These are phyloP conservation scores for Patella caerulea DNA, from an alignment of 2,888 invertebrate genomes.

Conservation along the genomic window DNA sequence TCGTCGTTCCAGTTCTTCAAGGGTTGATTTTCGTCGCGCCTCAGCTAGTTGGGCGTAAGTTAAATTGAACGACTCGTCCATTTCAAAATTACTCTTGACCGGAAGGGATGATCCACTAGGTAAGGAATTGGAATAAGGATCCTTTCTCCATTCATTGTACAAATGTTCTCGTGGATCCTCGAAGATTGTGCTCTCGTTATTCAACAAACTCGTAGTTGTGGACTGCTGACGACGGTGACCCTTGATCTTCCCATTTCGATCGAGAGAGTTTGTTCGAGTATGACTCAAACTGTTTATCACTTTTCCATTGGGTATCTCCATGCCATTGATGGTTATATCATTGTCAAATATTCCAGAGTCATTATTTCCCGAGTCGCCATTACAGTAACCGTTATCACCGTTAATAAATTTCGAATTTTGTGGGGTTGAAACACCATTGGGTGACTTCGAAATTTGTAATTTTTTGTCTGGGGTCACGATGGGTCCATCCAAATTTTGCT, in stretches of 20 bases:
- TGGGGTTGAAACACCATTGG: conserved; percentile 17
- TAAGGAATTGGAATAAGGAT: conserved; percentile 48
- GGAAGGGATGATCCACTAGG: conserved; percentile 55
- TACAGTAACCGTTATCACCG: not conserved
- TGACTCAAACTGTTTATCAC: not conserved
- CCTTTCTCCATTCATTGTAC: conserved; percentile 36
- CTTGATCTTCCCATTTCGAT: not conserved
- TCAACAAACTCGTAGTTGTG: conserved; percentile 40
- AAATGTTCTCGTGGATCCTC: conserved; percentile 59
- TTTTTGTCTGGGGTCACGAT: not conserved
- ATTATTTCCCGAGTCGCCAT: not conserved
- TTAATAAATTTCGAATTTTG: not conserved
- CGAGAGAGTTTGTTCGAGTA: conserved; percentile 4
- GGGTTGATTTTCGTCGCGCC: conserved; percentile 52
- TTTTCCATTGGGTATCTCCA: conserved; percentile 1
- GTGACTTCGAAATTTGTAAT: not conserved
- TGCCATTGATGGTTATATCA: not conserved
- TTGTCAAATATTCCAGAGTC: not conserved
- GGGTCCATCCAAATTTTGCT: not conserved
- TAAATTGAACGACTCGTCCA: conserved; percentile 58
- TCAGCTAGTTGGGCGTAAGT: conserved; percentile 65
- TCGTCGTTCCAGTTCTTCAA: conserved; percentile 49
- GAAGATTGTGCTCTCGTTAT: conserved; percentile 49
- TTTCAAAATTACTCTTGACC: conserved; percentile 55
- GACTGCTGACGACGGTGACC: conserved; percentile 56